Base-by-base conservation (phyloP, 1,140 invertebrate genomes). In the Drosophila sp. region DNA sequence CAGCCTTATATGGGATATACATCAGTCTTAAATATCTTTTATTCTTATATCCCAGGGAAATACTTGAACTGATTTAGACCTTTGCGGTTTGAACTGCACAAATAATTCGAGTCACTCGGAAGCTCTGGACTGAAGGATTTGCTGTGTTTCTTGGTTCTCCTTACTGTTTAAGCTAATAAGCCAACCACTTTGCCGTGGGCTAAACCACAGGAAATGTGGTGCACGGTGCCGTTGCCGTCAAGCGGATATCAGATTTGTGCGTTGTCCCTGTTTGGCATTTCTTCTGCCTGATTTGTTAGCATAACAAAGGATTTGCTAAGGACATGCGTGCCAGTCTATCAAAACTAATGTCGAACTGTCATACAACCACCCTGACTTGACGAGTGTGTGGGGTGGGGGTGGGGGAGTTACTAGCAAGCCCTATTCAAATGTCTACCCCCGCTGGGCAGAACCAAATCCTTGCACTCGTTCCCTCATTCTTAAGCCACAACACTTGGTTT, bases 181-280 rank as follows among this genome's bases (percentile, higher is more conserved):
- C 62, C 66, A 41, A 66, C 51, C 81, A 84, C 77, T 86, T 86
- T 71, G 81, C 78, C 64, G 54, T 16, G 38, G 34, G 36, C 11
- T 29, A 29, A 57, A 16, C 50, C 43, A 62, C 41, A 40, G 25
- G 40, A 46, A 18, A 51, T 41, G 45, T 59, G 40, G 40, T 32
- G 41, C 46, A 65, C 41, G 62, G 27, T 50, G 46, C 54, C 65
- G 66, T 81, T 50, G 46, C 54, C 65, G 66, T 81, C 75, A 70
- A 69, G 75, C 76, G 82, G 83, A 89, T 76, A 89, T 89, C 83
- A 76, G 83, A 87, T 89, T 89, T 89, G 83, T 73, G 76, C 67
- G 41, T 57, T 25, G n/a, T 40, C 40, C 18, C 14, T 57, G 34
- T 66, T 41, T 40, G 64, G 77, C 64, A 78, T 64, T 72, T 65